Evolutionary conservation across 2,888 invertebrate genomes (phyloP).

Genomic region (Sphinx pinastri): DNA sequence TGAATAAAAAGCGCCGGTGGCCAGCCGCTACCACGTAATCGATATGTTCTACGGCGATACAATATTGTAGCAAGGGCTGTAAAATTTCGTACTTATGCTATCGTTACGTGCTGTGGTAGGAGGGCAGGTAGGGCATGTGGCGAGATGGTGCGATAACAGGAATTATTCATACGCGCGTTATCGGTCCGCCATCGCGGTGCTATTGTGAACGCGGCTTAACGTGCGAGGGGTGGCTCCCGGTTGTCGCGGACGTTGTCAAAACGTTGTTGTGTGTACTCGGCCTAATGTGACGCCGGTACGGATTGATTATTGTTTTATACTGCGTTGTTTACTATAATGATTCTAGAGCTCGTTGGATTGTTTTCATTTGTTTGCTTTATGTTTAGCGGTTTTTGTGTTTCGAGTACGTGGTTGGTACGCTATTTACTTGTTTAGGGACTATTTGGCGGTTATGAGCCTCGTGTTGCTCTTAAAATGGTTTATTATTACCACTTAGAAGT

Average conservation of each 20-base stretch:
- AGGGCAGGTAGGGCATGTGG: slow-evolving; percentile 83
- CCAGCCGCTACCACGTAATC: slow-evolving; percentile 61
- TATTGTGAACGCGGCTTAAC: slow-evolving; percentile 77
- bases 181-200: slow-evolving; percentile 80
- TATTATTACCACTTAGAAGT: slow-evolving; percentile 14
- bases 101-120: slow-evolving; percentile 67
- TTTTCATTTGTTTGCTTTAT: slow-evolving; percentile 30
- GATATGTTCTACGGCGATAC: slow-evolving; percentile 41
- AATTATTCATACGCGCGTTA: slow-evolving; percentile 83
- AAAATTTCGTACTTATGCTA: slow-evolving; percentile 52
- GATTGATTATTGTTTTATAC: slow-evolving; percentile 77
- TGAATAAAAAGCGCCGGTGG: slow-evolving; percentile 77
- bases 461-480: slow-evolving; percentile 37
- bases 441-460: slow-evolving; percentile 39
- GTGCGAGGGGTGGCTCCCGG: slow-evolving; percentile 79
- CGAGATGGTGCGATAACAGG: slow-evolving; percentile 82
- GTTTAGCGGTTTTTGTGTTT: slow-evolving; percentile 32
- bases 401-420: slow-evolving; percentile 8
- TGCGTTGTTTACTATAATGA: slow-evolving; percentile 59
- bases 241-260: slow-evolving; percentile 78
- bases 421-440: slow-evolving; percentile 41
- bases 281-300: slow-evolving; percentile 69
- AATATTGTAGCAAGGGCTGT: slow-evolving; percentile 44
- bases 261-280: slow-evolving; percentile 73
- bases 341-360: slow-evolving; percentile 37